Base-by-base conservation (phyloP, 2,797 vertebrate genomes). In the Rhinichthys osculus region DNA sequence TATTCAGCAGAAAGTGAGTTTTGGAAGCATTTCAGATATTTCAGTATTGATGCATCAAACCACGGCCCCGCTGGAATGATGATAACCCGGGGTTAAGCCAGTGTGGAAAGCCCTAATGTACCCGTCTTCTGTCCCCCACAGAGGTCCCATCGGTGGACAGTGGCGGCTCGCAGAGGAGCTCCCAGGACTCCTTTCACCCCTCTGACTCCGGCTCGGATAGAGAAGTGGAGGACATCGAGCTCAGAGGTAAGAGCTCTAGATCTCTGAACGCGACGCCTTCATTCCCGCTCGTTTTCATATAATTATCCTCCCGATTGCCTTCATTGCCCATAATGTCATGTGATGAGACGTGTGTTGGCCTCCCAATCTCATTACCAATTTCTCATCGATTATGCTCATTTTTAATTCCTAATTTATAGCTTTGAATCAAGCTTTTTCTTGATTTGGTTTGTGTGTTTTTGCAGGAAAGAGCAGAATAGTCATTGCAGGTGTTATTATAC, bases 191-290 rank as follows among this genome's bases (percentile, higher is more conserved):
- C 1, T 91, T 92, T 84, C 92, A 92, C 70, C 92, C 97, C 54
- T 98, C 97, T 0, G 98, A 98, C 92, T 98, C 97, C 0, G 96
- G 96, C 88, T 99, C 98, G 0, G 94, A 93, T 0, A 97, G 97
- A 81, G 98, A 98, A 67, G 95, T 97, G 92, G 97, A 98, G 87
- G 97, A 98, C 87, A 96, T 95, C 0, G 97, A 98, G 91, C 95
- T 97, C 57, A 95, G 76, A 97, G 98, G 98, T 99, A 96, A 85
- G 93, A 44, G 14, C 30, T 70, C 30, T 13, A 27, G 7, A 38
- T 21, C 14, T 66, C 11, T 2, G 1, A 47, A 35, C 13, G 27
- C 3, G 0, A 69, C 16, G 21, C 19, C 14, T 73, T 77, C 30
- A 40, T 52, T 83, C 30, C 23, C 10, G 30, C 59, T 83, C 17